Percentiles rank a stretch among this genome's conserved stretches.
Evolutionary conservation across 92 coral and sea anemone species (phyloP).

Genomic region (Diadumene lineata): DNA sequence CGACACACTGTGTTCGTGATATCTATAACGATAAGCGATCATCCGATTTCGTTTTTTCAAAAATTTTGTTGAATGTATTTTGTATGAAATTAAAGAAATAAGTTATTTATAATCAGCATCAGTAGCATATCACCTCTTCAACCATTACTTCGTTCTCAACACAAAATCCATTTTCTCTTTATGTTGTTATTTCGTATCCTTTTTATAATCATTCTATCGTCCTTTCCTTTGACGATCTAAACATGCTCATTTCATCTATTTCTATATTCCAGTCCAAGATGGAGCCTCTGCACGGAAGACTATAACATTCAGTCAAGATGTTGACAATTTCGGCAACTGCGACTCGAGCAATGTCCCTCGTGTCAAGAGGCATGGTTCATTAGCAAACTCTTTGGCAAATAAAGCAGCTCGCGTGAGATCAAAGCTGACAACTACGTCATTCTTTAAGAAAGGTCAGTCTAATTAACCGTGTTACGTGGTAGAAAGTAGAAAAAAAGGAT

Average conservation of each 20-base stretch:
- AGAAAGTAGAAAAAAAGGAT: background rate
- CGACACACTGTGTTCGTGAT: no score
- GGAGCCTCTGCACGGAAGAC: slow-evolving; percentile 10
- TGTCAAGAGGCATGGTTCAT: slow-evolving; percentile 77
- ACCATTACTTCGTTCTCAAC: no score
- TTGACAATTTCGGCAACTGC: slow-evolving; percentile 31
- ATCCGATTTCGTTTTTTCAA: no score
- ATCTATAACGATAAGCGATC: no score
- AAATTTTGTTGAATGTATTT: no score
- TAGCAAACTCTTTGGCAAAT: slow-evolving; percentile 64
- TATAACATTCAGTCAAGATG: slow-evolving; percentile 40
- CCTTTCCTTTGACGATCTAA: no score
- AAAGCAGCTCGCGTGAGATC: slow-evolving; percentile 85
- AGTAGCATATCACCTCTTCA: no score
- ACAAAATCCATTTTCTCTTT: background rate
- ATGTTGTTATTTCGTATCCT: background rate
- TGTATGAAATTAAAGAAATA: no score
- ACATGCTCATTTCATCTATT: background rate
- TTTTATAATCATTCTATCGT: no score
- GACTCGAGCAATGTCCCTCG: slow-evolving; percentile 48
- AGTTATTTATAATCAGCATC: no score
- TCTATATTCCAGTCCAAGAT: background rate
- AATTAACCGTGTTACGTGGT: background rate
- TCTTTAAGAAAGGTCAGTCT: slow-evolving; percentile 73
- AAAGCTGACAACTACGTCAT: slow-evolving; percentile 64